These are phyloP conservation scores for Cinclus cinclus DNA, from an alignment of 2,113 vertebrate genomes.

Conservation along the genomic window DNA sequence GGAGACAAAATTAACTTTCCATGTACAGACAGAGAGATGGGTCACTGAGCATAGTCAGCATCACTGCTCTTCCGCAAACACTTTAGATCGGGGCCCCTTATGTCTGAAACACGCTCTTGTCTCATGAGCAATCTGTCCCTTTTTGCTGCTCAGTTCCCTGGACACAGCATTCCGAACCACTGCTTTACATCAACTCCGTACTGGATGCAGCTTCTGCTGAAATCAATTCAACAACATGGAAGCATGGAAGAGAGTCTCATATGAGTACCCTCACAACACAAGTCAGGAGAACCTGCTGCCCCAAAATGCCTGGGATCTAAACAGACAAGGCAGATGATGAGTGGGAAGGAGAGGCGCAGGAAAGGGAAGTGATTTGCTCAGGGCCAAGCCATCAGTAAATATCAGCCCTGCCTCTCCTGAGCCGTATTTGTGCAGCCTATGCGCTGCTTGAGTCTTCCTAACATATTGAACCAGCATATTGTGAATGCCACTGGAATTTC, in stretches of 20 bases:
- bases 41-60: not conserved
- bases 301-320: slow-evolving; percentile 4
- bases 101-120: not conserved
- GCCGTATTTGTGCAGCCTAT: not conserved
- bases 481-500: slow-evolving; percentile 38
- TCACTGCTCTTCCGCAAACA: not conserved
- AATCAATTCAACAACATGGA: not conserved
- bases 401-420: slow-evolving; percentile 36
- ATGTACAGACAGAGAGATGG: not conserved
- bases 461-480: slow-evolving; percentile 55
- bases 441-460: slow-evolving; percentile 7
- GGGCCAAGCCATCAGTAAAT: slow-evolving; percentile 49
- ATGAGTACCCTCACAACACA: not conserved
- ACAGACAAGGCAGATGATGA: slow-evolving; percentile 44
- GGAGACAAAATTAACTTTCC: slow-evolving; percentile 15
- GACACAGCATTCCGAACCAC: not conserved
- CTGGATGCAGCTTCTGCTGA: not conserved
- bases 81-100: not conserved
- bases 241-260: not conserved
- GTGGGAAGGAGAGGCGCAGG: not conserved
- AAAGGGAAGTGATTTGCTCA: slow-evolving; percentile 33
- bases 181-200: not conserved
- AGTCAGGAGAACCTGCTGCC: not conserved
- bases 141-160: not conserved
- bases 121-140: not conserved